Percentiles rank a stretch among this genome's conserved stretches.
Conservation (phyloP, 2,888 invertebrate species). For the Lissonota sp. region DNA sequence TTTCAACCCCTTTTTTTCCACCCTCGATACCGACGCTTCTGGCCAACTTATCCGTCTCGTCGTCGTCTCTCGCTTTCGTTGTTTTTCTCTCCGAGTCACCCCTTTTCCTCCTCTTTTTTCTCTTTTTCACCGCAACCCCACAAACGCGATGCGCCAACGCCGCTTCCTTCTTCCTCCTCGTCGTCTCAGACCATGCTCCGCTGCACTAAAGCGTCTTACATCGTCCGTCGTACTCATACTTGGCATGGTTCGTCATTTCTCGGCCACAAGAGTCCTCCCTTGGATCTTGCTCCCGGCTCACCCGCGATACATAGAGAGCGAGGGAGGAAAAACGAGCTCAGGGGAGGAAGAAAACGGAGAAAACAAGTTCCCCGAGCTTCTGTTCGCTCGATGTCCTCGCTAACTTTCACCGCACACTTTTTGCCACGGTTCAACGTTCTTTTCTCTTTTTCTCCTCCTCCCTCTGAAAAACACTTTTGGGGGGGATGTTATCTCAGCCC, state of each 20-base stretch:
- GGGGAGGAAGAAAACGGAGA: neutral
- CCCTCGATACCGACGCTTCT: neutral
- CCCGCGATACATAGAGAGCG: neutral
- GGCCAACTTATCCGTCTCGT: conserved; percentile 33
- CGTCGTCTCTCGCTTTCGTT: conserved; percentile 4
- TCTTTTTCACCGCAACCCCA: conserved; percentile 8
- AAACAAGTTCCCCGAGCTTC: neutral
- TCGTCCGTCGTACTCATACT: conserved; percentile 52
- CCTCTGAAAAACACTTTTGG: too few species aligned
- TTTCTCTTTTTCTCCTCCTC: too few species aligned
- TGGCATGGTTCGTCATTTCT: conserved; percentile 67
- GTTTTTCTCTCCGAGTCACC: conserved; percentile 4
- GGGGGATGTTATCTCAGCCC: too few species aligned
- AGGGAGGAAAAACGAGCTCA: neutral
- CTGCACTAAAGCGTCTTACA: too few species aligned
- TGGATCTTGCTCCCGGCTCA: neutral
- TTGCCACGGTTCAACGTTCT: too few species aligned
- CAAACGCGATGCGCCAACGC: conserved; percentile 23
- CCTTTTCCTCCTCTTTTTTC: conserved; percentile 30
- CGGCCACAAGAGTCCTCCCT: conserved; percentile 19
- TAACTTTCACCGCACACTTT: too few species aligned
- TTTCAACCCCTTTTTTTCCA: conserved; percentile 1
- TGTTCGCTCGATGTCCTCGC: too few species aligned
- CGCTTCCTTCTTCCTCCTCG: too few species aligned
- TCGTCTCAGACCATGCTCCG: too few species aligned